Evolutionary conservation across 2,113 vertebrate genomes (phyloP), one percentile per base, ranked within the genome.

Genomic region (Carollia perspicillata): DNA sequence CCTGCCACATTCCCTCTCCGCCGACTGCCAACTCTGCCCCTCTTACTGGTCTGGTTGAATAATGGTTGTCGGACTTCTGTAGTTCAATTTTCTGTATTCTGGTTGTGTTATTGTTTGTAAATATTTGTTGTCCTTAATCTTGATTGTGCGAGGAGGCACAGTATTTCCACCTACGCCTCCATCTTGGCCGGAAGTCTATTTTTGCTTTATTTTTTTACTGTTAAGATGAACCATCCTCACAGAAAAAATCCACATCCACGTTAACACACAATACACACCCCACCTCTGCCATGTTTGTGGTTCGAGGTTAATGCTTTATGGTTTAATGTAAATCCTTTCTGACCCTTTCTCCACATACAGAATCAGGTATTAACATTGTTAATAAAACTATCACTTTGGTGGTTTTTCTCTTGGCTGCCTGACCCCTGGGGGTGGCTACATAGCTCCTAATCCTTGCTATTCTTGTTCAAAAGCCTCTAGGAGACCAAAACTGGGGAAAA

Each of bases 211-310:
- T n/a, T n/a, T n/a, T 77, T 92, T 0, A 66, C 85, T 69, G 20
- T 91, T 92, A 55, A 77, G 35, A 96, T 90, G 49, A 85, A 88
- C n/a, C n/a, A 33, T 68, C 69, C 44, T 65, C 47, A 93, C 11
- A 84, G 44, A 79, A 88, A 84, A 94, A 84, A 66, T 69, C 60
- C 18, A 68, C 88, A 63, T 3, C 23, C 11, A 63, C 14, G 79
- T 7, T 86, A 65, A 94, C 5, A 55, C 5, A 60, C 77, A 78
- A 5, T 49, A 78, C 40, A 33, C 26, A 22, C 28, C 16, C 18
- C 30, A 3, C 9, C 33, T 30, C 37, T 16, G 9, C 28, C 8
- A 9, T 30, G 5, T 81, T 92, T 84, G 63, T 22, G 28, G 47
- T 60, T 79, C 80, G 71, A 55, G 80, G 42, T 63, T 55, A 81